Percentiles rank a stretch among this genome's conserved stretches.
Conservation (phyloP, 2,113 vertebrate genomes). For the Ploceus nigricollis region DNA sequence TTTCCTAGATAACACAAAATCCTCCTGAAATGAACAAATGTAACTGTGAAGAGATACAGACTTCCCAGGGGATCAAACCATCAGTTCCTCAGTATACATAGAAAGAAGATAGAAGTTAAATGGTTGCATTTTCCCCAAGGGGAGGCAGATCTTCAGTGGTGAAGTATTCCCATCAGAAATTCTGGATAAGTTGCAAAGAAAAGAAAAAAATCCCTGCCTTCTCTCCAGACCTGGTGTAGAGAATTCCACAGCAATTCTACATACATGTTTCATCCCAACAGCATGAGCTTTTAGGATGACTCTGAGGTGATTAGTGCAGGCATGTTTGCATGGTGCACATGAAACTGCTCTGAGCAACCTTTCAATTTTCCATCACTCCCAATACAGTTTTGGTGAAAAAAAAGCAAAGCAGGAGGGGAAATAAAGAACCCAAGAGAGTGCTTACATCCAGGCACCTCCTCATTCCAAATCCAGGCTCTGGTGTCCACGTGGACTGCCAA, state of each 20-base stretch:
- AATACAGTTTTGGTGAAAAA: not conserved
- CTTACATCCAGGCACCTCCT: not conserved
- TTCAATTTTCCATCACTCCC: not conserved
- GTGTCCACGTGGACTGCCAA: not conserved
- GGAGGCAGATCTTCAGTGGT: not conserved
- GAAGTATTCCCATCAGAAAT: constrained; percentile 33
- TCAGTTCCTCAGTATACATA: not conserved
- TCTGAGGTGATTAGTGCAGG: not conserved
- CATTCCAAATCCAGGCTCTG: not conserved
- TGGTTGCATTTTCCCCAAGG: not conserved
- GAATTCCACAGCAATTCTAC: not conserved
- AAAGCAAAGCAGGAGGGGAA: not conserved
- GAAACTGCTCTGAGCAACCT: not conserved
- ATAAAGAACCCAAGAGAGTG: not conserved
- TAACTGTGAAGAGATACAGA: not conserved
- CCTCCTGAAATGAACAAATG: not conserved
- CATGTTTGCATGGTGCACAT: not conserved
- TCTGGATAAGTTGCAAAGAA: not conserved
- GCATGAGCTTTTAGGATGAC: not conserved
- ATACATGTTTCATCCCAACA: not conserved
- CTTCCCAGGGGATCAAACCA: constrained; percentile 15
- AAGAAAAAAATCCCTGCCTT: not conserved
- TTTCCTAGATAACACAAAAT: not conserved
- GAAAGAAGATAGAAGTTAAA: constrained; percentile 25
- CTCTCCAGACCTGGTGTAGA: not conserved